These are phyloP conservation scores for Vanessa tameamea DNA, from an alignment of 1,140 invertebrate species.

Conservation along the genomic window DNA sequence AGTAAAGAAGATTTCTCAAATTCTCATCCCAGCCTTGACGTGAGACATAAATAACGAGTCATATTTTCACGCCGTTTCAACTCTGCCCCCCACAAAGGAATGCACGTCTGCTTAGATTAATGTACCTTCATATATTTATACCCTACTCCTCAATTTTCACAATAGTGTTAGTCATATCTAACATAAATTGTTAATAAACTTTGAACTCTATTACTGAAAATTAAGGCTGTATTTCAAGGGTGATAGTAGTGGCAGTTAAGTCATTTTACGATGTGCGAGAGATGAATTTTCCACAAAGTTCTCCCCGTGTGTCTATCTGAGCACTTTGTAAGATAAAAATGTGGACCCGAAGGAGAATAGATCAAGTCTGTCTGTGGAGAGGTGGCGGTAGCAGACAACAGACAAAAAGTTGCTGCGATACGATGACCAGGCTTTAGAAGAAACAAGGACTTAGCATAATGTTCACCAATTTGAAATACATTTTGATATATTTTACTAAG, in stretches of 20 bases:
- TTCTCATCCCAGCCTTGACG: conserved; percentile 57
- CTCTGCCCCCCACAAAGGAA: conserved; percentile 71
- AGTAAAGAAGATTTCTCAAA: conserved; percentile 41
- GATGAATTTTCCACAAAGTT: conserved; percentile 77
- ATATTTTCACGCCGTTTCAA: conserved; percentile 79
- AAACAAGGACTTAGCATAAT: background rate
- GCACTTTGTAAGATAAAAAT: conserved; percentile 80
- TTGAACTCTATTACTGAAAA: conserved; percentile 21
- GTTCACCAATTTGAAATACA: background rate
- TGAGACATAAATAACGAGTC: conserved; percentile 73
- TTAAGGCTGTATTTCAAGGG: conserved; percentile 33
- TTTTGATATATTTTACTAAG: background rate
- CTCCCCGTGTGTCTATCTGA: conserved; percentile 75
- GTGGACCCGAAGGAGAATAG: conserved; percentile 74
- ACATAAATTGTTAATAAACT: conserved; percentile 25
- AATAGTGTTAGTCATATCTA: conserved; percentile 41
- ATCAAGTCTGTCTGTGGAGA: conserved; percentile 66
- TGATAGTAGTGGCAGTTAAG: conserved; percentile 19
- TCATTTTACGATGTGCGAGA: conserved; percentile 28
- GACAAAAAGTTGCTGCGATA: conserved; percentile 57
- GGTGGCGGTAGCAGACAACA: conserved; percentile 60
- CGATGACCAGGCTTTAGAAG: conserved; percentile 38
- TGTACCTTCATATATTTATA: conserved; percentile 78
- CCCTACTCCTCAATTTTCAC: conserved; percentile 52
- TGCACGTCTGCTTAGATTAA: conserved; percentile 76